Base-by-base conservation (phyloP, 2,113 vertebrate species). In the Leucopsar rothschildi region DNA sequence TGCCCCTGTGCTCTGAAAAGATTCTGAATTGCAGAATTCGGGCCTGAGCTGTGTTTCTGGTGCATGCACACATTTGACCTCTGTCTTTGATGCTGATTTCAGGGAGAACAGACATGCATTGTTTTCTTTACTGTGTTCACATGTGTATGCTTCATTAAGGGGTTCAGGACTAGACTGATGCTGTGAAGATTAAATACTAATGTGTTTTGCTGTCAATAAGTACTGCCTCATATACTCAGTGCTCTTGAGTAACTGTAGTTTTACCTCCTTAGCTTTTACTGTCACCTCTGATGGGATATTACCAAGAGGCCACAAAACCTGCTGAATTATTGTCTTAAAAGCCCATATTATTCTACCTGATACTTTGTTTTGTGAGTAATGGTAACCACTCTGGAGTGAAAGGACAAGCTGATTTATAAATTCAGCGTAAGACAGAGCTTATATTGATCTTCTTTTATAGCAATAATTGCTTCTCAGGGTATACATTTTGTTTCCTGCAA, bases 261-360 rank as follows among this genome's bases (percentile, higher is more conserved):
- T 90, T 86, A 59, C 85, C 47, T 90, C 56, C 65, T 81, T 61
- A 73, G 71, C 56, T 92, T 83, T 93, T 93, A 35, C 60, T 44
- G 72, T 83, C 44, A n/a, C 56, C 59, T 92, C 57, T 89, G 86
- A 79, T 83, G 70, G 83, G 31, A n/a, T 86, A 18, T 71, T 65
- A 37, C 25, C 68, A 64, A 71, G 39, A 73, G 71, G 56, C 76
- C 76, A 79, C 85, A 93, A 92, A 93, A 92, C 24, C 52, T 91
- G 49, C 66, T 89, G 87, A 95, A 76, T 91, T 89, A 79, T 47
- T 83, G 73, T 57, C 61, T 91, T 95, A 83, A 88, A 94, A 94
- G 71, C 76, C 66, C 45, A 6, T 65, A 66, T 85, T 73, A 42
- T 65, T 84, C 57, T 73, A 42, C 56, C 40, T 90, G 82, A 29